Evolutionary conservation across 2,888 invertebrate species (phyloP).

Genomic region (Therioaphis trifolii): DNA sequence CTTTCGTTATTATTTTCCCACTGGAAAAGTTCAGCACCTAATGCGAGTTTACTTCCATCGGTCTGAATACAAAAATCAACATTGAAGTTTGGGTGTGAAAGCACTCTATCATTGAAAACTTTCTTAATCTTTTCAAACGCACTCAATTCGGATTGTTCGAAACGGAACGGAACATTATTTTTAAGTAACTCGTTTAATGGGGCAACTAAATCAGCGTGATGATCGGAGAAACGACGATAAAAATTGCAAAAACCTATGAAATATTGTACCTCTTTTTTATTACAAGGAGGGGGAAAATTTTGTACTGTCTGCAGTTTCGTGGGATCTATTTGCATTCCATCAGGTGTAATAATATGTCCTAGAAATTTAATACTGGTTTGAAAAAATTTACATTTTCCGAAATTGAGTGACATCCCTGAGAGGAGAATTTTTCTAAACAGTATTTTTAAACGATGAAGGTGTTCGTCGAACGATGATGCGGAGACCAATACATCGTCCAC

Average conservation of each 20-base stretch:
- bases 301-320: neutral
- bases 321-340: neutral
- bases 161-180: neutral
- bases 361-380: neutral
- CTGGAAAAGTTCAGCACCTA: conserved; percentile 28
- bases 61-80: neutral
- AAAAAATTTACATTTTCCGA: neutral
- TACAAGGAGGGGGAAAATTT: conserved; percentile 5
- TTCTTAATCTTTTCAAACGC: neutral
- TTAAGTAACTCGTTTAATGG: neutral
- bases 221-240: neutral
- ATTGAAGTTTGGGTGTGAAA: neutral
- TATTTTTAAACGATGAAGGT: neutral
- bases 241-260: too few species aligned
- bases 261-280: conserved; percentile 23
- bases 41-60: neutral
- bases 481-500: conserved; percentile 26
- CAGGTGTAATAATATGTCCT: neutral
- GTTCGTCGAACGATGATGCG: neutral
- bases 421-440: neutral
- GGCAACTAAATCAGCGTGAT: neutral
- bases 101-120: neutral
- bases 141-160: neutral
- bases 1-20: neutral
- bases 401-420: conserved; percentile 13